Base-by-base conservation (phyloP, 2,888 invertebrate genomes). In the Cephus pygmeus region DNA sequence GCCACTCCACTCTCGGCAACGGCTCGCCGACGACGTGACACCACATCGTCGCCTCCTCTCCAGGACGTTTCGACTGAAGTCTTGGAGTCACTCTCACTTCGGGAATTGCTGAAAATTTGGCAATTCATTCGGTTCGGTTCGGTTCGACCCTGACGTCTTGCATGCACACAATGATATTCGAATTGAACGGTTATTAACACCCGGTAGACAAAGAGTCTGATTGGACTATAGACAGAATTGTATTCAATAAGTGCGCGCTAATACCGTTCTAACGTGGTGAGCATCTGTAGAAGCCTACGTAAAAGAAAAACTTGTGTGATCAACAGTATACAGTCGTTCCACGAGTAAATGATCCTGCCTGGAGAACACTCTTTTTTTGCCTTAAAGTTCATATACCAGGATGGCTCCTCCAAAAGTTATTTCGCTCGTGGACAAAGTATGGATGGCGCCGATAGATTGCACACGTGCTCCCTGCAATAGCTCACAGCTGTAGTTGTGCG, bases 11-110 rank as follows among this genome's bases (percentile, higher is more conserved):
- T 92, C 93, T 93, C 0, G 96, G 95, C 85, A 94, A 93, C 4
- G 96, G 96, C 84, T 95, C 95, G 3, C 96, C 96, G 36, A 94
- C 94, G 9, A 95, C 95, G 87, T 95, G 95, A 87, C 96, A 96
- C 82, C 94, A 93, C 93, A 96, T 94, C 31, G 93, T 93, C 0
- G 95, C 94, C 84, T 94, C 94, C 86, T 95, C 94, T 1, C 95
- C 94, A 0, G 95, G 94, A 56, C 94, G 92, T 84, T 94, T 93
- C 34, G 95, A 95, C 88, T 95, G 95, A 74, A 95, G 93, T 81
- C 93, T 92, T 1, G 96, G 96, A 34, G 94, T 94, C 11, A 96
- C 95, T 82, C 93, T 93, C n/a, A 96, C 96, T 87, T 95, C 94
- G 1, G 96, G 96, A 68, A 94, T 92, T 74, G 95, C 96, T 96